A percentile compares a stretch with the other conserved stretches of the same genome.
Conservation (phyloP, 2,797 vertebrate species). For the Lithobates sylvaticus region DNA sequence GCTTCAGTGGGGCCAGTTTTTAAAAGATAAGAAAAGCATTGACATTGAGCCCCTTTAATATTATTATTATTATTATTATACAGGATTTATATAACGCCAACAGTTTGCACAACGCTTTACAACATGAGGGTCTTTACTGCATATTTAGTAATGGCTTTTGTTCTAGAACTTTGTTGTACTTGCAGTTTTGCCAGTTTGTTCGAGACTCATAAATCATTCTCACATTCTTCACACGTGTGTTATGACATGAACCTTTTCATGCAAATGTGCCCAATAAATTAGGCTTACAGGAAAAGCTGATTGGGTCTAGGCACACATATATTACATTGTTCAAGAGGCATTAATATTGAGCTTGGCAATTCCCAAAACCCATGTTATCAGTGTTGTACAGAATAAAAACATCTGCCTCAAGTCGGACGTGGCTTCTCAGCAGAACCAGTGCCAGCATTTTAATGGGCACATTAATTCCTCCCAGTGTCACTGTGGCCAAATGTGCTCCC, state of each 20-base stretch:
- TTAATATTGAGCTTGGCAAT: constrained; percentile 36
- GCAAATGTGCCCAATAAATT: constrained; percentile 52
- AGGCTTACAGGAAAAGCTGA: constrained; percentile 28
- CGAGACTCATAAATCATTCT: constrained; percentile 50
- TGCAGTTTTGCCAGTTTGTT: constrained; percentile 36
- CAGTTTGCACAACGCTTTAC: too few species aligned
- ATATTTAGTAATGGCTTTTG: constrained; percentile 19
- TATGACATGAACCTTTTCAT: constrained; percentile 50
- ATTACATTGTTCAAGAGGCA: constrained; percentile 36
- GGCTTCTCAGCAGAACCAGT: background rate
- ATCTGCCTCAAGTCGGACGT: constrained; percentile 30
- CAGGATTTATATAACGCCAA: too few species aligned
- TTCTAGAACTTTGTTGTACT: constrained; percentile 30
- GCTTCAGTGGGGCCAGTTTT: too few species aligned
- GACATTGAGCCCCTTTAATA: too few species aligned
- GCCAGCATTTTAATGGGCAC: constrained; percentile 50
- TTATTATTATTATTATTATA: too few species aligned
- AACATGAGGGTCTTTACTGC: background rate
- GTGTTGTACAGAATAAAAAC: constrained; percentile 40
- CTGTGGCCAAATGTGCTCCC: constrained; percentile 6
- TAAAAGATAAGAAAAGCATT: too few species aligned
- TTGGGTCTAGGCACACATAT: constrained; percentile 15
- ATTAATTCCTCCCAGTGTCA: background rate
- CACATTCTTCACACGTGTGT: constrained; percentile 26
- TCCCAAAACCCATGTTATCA: constrained; percentile 37